These are phyloP conservation scores for Peromyscus californicus DNA, from an alignment of 2,113 vertebrate genomes.

Conservation along the genomic window DNA sequence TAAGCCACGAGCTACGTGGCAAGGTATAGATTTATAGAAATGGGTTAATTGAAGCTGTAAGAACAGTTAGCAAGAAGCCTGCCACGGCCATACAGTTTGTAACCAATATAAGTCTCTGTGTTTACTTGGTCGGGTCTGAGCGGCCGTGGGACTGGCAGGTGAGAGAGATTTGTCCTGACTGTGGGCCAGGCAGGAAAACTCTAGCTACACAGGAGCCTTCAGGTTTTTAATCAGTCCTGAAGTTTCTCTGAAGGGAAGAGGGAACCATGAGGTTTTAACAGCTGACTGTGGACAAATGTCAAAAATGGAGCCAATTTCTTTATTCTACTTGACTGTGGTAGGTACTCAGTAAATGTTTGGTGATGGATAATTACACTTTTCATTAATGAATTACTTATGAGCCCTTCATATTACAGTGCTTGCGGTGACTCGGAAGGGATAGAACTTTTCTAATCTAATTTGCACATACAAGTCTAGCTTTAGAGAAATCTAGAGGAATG, in stretches of 20 bases:
- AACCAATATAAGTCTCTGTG: too few relatives aligned
- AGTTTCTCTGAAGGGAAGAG: not conserved
- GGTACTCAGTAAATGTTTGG: not conserved
- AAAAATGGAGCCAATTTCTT: not conserved
- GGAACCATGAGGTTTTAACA: not conserved
- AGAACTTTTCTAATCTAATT: not conserved
- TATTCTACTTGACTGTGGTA: not conserved
- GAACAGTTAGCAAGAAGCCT: too few relatives aligned
- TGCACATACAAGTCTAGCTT: not conserved
- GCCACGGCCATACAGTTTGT: too few relatives aligned
- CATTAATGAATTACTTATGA: not conserved
- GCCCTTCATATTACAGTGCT: not conserved
- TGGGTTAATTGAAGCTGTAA: too few relatives aligned
- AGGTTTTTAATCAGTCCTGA: not conserved
- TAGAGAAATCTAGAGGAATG: not conserved
- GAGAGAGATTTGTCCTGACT: too few relatives aligned
- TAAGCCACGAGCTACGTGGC: too few relatives aligned
- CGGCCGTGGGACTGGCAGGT: too few relatives aligned
- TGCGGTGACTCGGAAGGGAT: not conserved
- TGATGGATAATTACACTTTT: not conserved
- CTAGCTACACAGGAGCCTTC: too few relatives aligned
- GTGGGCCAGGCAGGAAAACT: too few relatives aligned
- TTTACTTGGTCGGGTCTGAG: too few relatives aligned
- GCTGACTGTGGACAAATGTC: not conserved
- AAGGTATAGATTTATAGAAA: too few relatives aligned